These are phyloP conservation scores for Scaptomyza hsui DNA, from an alignment of 1,140 invertebrate species.

Conservation along the genomic window DNA sequence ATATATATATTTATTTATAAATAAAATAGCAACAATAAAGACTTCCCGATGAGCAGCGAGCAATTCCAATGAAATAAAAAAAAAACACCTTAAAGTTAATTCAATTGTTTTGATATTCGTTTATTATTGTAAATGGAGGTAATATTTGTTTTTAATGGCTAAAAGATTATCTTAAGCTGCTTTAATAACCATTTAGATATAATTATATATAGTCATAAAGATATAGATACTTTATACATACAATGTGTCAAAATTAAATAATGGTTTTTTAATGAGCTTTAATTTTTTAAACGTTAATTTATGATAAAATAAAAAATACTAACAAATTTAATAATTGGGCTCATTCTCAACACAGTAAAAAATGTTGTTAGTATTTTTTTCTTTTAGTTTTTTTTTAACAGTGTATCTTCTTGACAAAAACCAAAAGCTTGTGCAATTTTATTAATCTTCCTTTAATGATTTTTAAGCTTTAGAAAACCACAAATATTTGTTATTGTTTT, in stretches of 20 bases:
- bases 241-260: neutral
- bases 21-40: constrained; percentile 16
- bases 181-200: constrained; percentile 3
- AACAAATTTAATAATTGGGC: too few species aligned
- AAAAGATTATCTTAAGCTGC: constrained; percentile 17
- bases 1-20: constrained; percentile 5
- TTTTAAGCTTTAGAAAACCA: too few species aligned
- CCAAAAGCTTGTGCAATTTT: too few species aligned
- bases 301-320: too few species aligned
- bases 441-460: too few species aligned
- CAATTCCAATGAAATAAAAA: constrained; percentile 14
- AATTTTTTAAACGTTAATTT: too few species aligned
- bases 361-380: too few species aligned
- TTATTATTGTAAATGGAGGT: constrained; percentile 6
- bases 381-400: too few species aligned
- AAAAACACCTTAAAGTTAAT: constrained; percentile 14
- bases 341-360: too few species aligned
- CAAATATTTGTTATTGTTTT: too few species aligned
- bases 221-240: neutral
- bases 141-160: constrained; percentile 24
- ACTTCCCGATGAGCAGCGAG: constrained; percentile 20
- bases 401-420: too few species aligned
- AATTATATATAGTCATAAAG: constrained; percentile 5
- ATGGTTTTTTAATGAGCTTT: constrained; percentile 10
- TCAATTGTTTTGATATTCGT: constrained; percentile 34